Evolutionary conservation across 2,113 vertebrate genomes (phyloP), one percentile per base, ranked within the genome.

Genomic region (Taxidea taxus): DNA sequence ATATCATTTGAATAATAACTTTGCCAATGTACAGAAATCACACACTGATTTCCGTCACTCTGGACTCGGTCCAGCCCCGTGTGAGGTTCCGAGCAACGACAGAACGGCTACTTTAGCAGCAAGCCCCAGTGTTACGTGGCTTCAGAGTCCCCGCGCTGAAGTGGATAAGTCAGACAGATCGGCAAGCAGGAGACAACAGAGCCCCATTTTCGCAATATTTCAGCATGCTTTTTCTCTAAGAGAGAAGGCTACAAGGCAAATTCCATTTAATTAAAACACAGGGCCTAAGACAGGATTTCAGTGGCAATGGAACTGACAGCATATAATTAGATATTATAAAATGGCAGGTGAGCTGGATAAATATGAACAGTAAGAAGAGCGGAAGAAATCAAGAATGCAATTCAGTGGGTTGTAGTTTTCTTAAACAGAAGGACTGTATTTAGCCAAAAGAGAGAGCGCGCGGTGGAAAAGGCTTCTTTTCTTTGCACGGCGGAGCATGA

Each of bases 311-410:
- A 77, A 90, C 90, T 77, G 89, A 98, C 49, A 93, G 39, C 0
- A 0, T 37, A 75, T 80, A n/a, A 96, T 87, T 96, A 97, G 87
- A 89, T 91, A 89, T 66, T 72, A 70, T 72, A 93, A 95, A 90
- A 91, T 13, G 51, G 89, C 87, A 96, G 72, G 62, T 49, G 39
- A 97, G 86, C 64, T 64, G 34, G 93, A 85, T n/a, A 88, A 87
- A 83, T 20, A 96, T 91, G 60, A 97, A 96, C 34, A 91, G 49
- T 1, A 31, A 95, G 87, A 95, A 95, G 37, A 98, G 90, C 49
- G 96, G 94, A 94, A 97, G 80, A 97, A 98, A 96, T 87, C 84
- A 68, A 97, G 80, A 96, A 37, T 39, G 91, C 87, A 96, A 81
- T 62, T 93, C n/a, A 64, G 44, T 72, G 78, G 58, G 47, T 80